Conservation (phyloP, 2,113 vertebrate genomes). For the Chunga burmeisteri region DNA sequence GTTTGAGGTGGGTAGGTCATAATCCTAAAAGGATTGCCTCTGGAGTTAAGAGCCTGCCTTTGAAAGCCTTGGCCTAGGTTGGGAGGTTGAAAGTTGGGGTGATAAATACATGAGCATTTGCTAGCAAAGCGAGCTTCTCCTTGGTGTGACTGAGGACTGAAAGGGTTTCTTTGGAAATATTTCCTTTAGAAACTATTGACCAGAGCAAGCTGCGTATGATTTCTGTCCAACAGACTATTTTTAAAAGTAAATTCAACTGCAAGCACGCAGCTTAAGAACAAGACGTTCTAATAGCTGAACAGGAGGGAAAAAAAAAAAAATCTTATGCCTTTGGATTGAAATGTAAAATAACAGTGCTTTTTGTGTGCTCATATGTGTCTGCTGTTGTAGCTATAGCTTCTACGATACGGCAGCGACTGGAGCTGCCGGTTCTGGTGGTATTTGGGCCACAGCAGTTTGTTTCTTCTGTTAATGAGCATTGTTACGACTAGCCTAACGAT, state of each 20-base stretch:
- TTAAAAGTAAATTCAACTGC: background rate
- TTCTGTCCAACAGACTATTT: background rate
- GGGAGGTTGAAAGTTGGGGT: background rate
- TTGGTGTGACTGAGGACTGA: background rate
- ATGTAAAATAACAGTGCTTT: background rate
- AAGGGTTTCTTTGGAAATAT: background rate
- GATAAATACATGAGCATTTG: background rate
- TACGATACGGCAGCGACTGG: too few species aligned
- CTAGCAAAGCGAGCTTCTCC: rapidly evolving
- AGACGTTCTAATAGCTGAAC: background rate
- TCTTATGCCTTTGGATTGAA: background rate
- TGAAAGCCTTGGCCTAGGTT: background rate
- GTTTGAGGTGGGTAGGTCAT: background rate
- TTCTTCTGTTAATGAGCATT: background rate
- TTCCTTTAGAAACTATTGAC: background rate
- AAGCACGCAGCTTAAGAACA: background rate
- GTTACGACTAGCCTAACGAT: background rate
- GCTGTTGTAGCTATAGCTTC: background rate
- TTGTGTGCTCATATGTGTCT: background rate
- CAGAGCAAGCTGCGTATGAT: background rate
- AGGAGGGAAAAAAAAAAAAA: background rate
- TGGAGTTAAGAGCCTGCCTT: background rate
- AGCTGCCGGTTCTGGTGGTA: background rate
- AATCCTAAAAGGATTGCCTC: background rate
- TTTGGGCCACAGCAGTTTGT: background rate